These are phyloP conservation scores for Chymomyza caudatula DNA, from an alignment of 2,888 invertebrate genomes.

Conservation along the genomic window DNA sequence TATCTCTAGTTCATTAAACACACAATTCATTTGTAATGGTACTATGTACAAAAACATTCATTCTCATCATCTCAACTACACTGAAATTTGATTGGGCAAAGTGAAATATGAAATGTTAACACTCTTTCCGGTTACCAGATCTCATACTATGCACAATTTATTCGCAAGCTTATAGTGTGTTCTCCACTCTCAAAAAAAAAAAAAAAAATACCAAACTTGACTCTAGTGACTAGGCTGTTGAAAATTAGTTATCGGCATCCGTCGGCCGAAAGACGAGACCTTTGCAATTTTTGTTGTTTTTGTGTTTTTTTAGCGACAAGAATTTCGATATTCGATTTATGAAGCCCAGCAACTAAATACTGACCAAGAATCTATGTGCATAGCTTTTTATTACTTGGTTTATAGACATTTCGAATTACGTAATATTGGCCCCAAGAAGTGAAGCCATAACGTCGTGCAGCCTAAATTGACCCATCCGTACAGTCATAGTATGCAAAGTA, in stretches of 20 bases:
- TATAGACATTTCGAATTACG: not conserved
- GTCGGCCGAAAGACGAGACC: not conserved
- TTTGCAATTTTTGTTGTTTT: not conserved
- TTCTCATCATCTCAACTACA: constrained; percentile 24
- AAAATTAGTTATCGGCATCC: no score
- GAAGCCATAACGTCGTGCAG: no score
- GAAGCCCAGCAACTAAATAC: constrained; percentile 24
- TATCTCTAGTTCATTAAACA: constrained; percentile 27
- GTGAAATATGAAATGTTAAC: not conserved
- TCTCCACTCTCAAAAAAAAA: not conserved
- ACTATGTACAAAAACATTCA: constrained; percentile 32
- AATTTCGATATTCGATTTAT: not conserved
- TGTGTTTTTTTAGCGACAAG: not conserved
- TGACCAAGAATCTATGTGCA: constrained; percentile 63
- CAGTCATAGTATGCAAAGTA: no score
- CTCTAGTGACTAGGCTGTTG: not conserved
- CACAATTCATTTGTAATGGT: constrained; percentile 14
- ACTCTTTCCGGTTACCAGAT: not conserved
- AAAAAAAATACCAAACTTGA: not conserved
- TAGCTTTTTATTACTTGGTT: constrained; percentile 17
- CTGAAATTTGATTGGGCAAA: constrained; percentile 1
- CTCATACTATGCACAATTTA: not conserved
- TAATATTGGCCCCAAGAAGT: not conserved
- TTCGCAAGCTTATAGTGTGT: no score
- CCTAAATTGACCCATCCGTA: no score